Evolutionary conservation across 2,888 invertebrate species (phyloP).

Genomic region (Ectemnius lituratus): DNA sequence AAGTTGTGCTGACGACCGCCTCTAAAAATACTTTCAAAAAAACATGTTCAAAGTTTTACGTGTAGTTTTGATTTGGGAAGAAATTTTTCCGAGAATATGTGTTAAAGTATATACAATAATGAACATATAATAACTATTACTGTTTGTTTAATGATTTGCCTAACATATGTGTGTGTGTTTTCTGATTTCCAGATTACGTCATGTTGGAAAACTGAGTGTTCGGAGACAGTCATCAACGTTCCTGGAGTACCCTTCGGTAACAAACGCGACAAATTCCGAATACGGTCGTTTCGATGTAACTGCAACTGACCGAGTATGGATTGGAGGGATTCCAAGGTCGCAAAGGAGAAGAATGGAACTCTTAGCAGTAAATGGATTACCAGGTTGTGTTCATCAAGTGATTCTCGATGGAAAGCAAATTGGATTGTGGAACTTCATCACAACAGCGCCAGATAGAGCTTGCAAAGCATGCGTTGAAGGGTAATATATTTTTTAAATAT

Average conservation of each 20-base stretch:
- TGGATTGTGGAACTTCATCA: slow-evolving; percentile 93
- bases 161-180: not conserved
- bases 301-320: slow-evolving; percentile 78
- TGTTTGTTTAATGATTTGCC: no score
- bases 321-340: slow-evolving; percentile 80
- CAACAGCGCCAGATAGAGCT: slow-evolving; percentile 82
- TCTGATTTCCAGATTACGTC: slow-evolving; percentile 80
- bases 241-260: slow-evolving; percentile 70
- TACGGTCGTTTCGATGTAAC: slow-evolving; percentile 82
- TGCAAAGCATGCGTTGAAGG: slow-evolving; percentile 90
- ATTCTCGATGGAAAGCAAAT: slow-evolving; percentile 87
- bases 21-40: no score
- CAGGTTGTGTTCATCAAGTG: slow-evolving; percentile 90
- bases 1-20: no score
- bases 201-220: slow-evolving; percentile 85
- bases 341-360: slow-evolving; percentile 77
- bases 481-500: slow-evolving; percentile 73
- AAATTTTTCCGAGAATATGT: no score
- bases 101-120: no score
- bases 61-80: no score
- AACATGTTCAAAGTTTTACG: no score
- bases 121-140: no score
- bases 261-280: slow-evolving; percentile 80
- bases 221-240: slow-evolving; percentile 79
- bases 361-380: slow-evolving; percentile 80